A percentile compares a stretch with the other conserved stretches of the same genome.
Evolutionary conservation across 2,797 vertebrate species (phyloP).

Genomic region (Enteromius argenteus): DNA sequence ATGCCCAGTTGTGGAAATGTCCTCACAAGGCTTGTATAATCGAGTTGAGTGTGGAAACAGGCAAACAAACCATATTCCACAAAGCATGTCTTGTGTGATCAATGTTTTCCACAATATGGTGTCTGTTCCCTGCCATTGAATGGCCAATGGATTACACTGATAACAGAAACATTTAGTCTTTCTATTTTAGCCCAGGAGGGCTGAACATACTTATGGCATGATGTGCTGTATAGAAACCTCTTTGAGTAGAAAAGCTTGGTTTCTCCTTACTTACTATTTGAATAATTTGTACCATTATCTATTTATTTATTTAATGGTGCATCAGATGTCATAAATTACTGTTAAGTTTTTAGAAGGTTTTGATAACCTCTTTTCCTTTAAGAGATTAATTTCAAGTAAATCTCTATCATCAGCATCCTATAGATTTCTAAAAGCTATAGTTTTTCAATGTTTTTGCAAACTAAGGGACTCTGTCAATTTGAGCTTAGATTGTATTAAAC

Average conservation of each 20-base stretch:
- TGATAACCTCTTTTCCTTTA: background rate
- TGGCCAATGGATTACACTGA: slow-evolving; percentile 7
- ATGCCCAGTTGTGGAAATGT: background rate
- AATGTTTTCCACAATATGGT: slow-evolving; percentile 10
- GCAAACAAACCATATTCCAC: background rate
- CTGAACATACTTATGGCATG: background rate
- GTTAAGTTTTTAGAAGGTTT: background rate
- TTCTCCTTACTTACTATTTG: background rate
- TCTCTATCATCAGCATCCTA: background rate
- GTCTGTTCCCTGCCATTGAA: background rate
- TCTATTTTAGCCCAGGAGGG: slow-evolving; percentile 7
- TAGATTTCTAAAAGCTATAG: background rate
- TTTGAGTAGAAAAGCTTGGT: background rate
- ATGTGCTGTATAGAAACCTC: background rate
- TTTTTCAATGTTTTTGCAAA: background rate
- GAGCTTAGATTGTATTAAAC: background rate
- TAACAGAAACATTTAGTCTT: background rate
- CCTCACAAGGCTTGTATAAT: background rate
- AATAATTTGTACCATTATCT: background rate
- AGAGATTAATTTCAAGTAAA: background rate
- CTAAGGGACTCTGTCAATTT: background rate
- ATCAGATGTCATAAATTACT: background rate
- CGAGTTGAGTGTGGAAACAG: background rate
- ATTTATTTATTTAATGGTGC: background rate
- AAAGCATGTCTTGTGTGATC: slow-evolving; percentile 1